Conservation (phyloP, 2,797 vertebrate species). For the Hoplostethus mediterraneus region DNA sequence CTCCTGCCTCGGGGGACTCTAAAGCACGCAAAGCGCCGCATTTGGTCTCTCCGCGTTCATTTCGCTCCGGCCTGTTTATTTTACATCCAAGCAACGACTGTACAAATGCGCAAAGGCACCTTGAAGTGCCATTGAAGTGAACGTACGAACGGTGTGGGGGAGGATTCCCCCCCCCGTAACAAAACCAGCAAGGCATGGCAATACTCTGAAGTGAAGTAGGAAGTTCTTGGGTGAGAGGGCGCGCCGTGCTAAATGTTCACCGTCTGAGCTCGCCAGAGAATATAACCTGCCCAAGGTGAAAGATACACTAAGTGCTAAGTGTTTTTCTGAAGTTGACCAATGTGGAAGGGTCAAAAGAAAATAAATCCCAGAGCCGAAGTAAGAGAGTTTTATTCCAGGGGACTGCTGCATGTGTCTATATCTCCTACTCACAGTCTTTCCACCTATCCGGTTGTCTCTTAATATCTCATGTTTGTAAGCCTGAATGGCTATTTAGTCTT, state of each 20-base stretch:
- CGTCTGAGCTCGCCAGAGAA: slow-evolving; percentile 16
- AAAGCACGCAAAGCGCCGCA: background rate
- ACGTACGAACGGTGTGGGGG: slow-evolving; percentile 1
- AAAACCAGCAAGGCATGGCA: slow-evolving; percentile 13
- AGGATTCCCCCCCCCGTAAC: slow-evolving; percentile 13
- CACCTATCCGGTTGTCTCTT: no score
- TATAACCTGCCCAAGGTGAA: slow-evolving; percentile 20
- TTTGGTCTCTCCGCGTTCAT: background rate
- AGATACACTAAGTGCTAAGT: slow-evolving; percentile 7
- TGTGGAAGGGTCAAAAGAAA: slow-evolving; percentile 11
- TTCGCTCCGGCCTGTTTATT: background rate
- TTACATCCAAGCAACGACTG: slow-evolving; percentile 1
- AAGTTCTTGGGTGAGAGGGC: slow-evolving; percentile 16
- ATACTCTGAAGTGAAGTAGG: slow-evolving; percentile 14
- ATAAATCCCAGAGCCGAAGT: background rate
- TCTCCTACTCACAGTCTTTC: background rate
- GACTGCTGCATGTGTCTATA: background rate
- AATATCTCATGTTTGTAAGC: no score
- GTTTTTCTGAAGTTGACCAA: slow-evolving; percentile 29
- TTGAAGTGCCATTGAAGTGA: background rate
- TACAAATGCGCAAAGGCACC: background rate
- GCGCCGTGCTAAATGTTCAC: background rate
- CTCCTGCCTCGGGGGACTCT: background rate
- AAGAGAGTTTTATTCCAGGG: background rate
- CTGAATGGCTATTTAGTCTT: background rate